Base-by-base conservation (phyloP, 2,888 invertebrate species). In the Drosophila testacea region DNA sequence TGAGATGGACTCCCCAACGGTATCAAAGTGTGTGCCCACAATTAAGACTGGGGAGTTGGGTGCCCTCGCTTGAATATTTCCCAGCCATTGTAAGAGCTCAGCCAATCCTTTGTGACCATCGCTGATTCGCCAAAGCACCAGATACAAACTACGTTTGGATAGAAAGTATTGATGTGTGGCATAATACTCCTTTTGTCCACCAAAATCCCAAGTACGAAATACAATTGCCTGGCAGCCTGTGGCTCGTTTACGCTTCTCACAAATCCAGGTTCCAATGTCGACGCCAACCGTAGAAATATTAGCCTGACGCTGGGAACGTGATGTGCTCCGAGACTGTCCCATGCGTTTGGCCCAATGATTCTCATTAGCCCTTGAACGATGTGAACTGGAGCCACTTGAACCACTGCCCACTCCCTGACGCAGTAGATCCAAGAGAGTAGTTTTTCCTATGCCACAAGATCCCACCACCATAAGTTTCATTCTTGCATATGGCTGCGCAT, bases 151-250 rank as follows among this genome's bases (percentile, higher is more conserved):
- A 11, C 99, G 94, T 69, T 98, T 97, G 0, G 99, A 98, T 48
- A 99, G 93, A 92, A 99, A 99, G 92, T 99, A 99, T 92, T 99
- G 99, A 94, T 99, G 99, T 0, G 99, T 99, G 0, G 99, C 98
- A 92, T 99, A 99, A 92, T 99, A 99, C 90, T 99, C 99, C 90
- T 96, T 96, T 93, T 99, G 99, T 0, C 99, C 99, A 4, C 99
- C 99, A 93, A 99, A 99, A 93, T 99, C 99, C 99, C 99, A 99
- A 0, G 99, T 99, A 59, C 98, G 93, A 93, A 98, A 98, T 30
- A 97, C 96, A 57, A 98, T 96, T 0, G 98, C 97, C 88, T 95
- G 95, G 1, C 95, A 94, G 0, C 95, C 95, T 39, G 95, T 95
- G 1, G 97, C 95, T 28, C 96, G 94, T 6, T 95, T 94, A 90